These are phyloP conservation scores for Eubasilissa splendida DNA, from an alignment of 2,888 invertebrate genomes.

Conservation along the genomic window DNA sequence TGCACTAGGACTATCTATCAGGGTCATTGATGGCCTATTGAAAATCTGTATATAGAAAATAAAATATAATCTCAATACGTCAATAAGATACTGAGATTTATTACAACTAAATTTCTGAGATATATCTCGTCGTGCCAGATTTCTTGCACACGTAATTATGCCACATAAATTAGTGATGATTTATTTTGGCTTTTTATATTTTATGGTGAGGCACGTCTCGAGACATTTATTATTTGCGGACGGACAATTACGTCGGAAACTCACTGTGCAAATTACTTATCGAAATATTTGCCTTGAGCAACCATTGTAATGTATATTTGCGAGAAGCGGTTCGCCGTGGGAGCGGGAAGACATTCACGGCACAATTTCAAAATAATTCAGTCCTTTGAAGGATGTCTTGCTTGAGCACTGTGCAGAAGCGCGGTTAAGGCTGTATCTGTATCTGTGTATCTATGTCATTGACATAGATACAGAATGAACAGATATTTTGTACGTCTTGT, in stretches of 20 bases:
- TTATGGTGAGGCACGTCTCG: background rate
- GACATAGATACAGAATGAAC: no score
- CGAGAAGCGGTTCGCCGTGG: background rate
- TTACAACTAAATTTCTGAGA: no score
- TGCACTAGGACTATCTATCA: no score
- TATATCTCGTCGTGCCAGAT: no score
- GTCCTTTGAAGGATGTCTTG: slow-evolving; percentile 14
- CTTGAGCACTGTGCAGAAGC: background rate
- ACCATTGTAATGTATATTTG: slow-evolving; percentile 20
- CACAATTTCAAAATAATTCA: slow-evolving; percentile 4
- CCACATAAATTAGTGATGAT: no score
- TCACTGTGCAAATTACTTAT: slow-evolving; percentile 26
- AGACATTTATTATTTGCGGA: slow-evolving; percentile 13
- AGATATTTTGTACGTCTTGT: no score
- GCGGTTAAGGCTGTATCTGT: background rate
- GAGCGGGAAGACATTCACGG: background rate
- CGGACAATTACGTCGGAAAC: slow-evolving; percentile 15
- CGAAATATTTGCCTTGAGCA: slow-evolving; percentile 25
- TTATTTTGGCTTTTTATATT: no score
- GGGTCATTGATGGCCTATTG: no score
- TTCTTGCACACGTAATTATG: no score
- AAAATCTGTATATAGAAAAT: no score
- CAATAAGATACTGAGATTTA: no score
- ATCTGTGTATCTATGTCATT: background rate
- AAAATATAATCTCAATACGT: no score